Evolutionary conservation across 2,888 invertebrate species (phyloP).

Genomic region (Thereva unica): DNA sequence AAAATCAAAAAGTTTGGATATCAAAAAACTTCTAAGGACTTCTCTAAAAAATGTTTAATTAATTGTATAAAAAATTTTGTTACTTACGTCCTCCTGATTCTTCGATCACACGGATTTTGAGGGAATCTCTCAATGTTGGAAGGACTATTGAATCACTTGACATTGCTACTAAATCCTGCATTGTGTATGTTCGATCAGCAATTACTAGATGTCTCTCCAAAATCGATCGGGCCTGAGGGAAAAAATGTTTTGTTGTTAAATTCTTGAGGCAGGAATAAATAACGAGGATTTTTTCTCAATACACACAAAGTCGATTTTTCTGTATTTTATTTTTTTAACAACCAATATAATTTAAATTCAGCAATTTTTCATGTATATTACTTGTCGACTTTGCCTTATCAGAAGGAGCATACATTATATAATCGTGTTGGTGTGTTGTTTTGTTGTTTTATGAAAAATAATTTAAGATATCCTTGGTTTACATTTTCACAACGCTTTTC

Average conservation of each 20-base stretch:
- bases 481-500: no score
- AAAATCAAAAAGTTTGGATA: neutral
- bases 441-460: no score
- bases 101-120: slow-evolving; percentile 76
- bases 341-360: no score
- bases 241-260: slow-evolving; percentile 24
- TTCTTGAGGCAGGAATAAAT: neutral
- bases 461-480: neutral
- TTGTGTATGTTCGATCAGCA: slow-evolving; percentile 75
- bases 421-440: no score
- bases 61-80: neutral
- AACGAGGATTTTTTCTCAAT: neutral
- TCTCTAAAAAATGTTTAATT: neutral
- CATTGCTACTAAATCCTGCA: slow-evolving; percentile 70
- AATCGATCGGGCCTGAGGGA: slow-evolving; percentile 72
- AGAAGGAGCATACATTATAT: no score
- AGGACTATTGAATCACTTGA: slow-evolving; percentile 69
- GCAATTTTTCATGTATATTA: no score
- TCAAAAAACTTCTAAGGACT: neutral
- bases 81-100: slow-evolving; percentile 71
- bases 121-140: slow-evolving; percentile 72
- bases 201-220: slow-evolving; percentile 88
- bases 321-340: neutral
- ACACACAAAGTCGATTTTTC: neutral
- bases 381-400: no score